Conservation (phyloP, 1,140 invertebrate species). For the Ectropis grisescens region DNA sequence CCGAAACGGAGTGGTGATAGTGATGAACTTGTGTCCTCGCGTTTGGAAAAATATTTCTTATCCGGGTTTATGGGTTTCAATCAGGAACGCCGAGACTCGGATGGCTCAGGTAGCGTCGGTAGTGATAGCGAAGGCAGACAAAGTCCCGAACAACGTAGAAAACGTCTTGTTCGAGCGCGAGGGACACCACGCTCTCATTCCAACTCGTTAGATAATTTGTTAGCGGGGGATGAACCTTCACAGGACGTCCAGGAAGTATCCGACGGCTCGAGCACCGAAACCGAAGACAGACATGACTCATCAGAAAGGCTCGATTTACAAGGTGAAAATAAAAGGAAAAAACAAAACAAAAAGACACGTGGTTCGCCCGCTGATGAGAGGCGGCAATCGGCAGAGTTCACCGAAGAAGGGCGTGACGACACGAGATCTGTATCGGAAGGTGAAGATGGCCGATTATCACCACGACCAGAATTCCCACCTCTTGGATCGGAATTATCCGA, state of each 20-base stretch:
- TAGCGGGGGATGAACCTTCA: slow-evolving; percentile 72
- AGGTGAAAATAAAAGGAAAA: slow-evolving; percentile 88
- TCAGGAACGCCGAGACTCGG: slow-evolving; percentile 79
- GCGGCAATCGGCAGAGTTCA: slow-evolving; percentile 48
- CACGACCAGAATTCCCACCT: slow-evolving; percentile 72
- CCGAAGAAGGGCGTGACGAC: slow-evolving; percentile 69
- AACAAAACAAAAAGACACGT: slow-evolving; percentile 76
- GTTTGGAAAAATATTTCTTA: slow-evolving; percentile 91
- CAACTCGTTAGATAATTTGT: slow-evolving; percentile 82
- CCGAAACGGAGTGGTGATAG: slow-evolving; percentile 70
- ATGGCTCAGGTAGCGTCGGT: slow-evolving; percentile 86
- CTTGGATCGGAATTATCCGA: slow-evolving; percentile 67
- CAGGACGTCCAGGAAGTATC: slow-evolving; percentile 71
- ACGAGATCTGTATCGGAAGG: slow-evolving; percentile 75
- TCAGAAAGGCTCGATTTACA: slow-evolving; percentile 79
- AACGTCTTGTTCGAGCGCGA: slow-evolving; percentile 81
- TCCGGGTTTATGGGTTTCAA: slow-evolving; percentile 88
- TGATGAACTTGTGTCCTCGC: slow-evolving; percentile 84
- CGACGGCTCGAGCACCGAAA: slow-evolving; percentile 82
- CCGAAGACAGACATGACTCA: slow-evolving; percentile 81
- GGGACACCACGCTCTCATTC: slow-evolving; percentile 86
- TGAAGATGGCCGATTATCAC: slow-evolving; percentile 74
- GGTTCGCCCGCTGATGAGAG: slow-evolving; percentile 71
- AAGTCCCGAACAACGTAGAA: slow-evolving; percentile 87
- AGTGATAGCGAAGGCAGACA: slow-evolving; percentile 88